Percentiles rank a stretch among this genome's conserved stretches.
Evolutionary conservation across 2,797 vertebrate genomes (phyloP).

Genomic region (Rhinogobio ventralis): DNA sequence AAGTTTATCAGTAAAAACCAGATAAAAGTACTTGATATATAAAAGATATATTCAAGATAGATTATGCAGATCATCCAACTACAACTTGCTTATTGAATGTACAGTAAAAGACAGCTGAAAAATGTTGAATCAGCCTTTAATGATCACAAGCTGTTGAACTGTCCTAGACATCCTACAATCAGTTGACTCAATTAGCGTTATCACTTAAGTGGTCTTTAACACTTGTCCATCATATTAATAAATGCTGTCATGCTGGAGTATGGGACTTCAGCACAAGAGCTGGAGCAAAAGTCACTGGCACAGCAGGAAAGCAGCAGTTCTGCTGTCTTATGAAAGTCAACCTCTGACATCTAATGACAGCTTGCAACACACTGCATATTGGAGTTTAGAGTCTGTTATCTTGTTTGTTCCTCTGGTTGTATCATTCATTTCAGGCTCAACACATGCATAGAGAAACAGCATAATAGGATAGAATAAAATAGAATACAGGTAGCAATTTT

Average conservation of each 20-base stretch:
- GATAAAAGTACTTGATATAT: too few relatives aligned
- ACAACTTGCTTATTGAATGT: not conserved
- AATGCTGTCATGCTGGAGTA: not conserved
- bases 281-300: not conserved
- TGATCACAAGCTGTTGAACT: not conserved
- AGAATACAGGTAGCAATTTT: not conserved
- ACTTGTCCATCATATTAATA: not conserved
- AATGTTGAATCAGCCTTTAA: not conserved
- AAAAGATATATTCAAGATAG: too few relatives aligned
- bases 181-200: not conserved
- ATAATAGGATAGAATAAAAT: not conserved
- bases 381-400: slow-evolving; percentile 15
- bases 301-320: not conserved
- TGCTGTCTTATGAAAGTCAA: not conserved
- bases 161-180: not conserved
- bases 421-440: not conserved
- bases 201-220: not conserved
- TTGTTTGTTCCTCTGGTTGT: not conserved
- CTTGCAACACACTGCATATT: slow-evolving; percentile 22
- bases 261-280: not conserved
- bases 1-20: too few relatives aligned
- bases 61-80: not conserved
- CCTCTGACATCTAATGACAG: slow-evolving; percentile 27
- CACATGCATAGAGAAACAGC: not conserved
- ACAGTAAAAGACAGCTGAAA: not conserved